phyloP scores from a whole-genome alignment of 2,797 vertebrate genomes.

The Monodelphis domestica region DNA sequence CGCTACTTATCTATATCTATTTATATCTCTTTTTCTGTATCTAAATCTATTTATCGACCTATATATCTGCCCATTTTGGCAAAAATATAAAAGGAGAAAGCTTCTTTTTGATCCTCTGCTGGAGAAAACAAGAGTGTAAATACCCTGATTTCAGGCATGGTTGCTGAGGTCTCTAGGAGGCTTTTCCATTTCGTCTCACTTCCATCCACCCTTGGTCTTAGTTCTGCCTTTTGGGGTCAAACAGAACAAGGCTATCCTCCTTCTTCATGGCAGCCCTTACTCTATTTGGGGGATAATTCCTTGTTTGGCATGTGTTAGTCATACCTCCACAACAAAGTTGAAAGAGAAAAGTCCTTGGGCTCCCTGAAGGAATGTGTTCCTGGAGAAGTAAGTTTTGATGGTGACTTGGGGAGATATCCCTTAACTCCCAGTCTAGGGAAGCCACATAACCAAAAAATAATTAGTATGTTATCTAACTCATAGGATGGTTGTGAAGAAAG shows the following conservation, averaged over 20 bases:
- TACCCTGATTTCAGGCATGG: neutral
- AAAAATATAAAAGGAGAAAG: neutral
- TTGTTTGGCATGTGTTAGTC: neutral
- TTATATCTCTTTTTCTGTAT: too few relatives aligned
- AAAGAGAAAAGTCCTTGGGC: neutral
- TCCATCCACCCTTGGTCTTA: neutral
- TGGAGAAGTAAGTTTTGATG: neutral
- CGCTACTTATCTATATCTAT: too few relatives aligned
- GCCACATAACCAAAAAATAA: neutral
- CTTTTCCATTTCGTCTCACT: neutral
- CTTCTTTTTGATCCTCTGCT: neutral
- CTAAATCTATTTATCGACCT: too few relatives aligned
- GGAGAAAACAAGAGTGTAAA: neutral
- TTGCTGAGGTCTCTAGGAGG: neutral
- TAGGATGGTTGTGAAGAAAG: neutral
- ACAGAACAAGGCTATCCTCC: neutral
- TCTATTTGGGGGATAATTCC: neutral
- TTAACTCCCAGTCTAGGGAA: neutral
- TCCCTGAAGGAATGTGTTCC: neutral
- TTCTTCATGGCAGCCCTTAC: neutral
- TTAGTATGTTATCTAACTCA: neutral
- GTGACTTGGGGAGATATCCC: neutral
- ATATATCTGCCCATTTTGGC: too few relatives aligned
- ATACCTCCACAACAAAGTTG: neutral
- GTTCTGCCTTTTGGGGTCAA: neutral